Percentiles rank a stretch among this genome's conserved stretches.
Conservation (phyloP, 2,888 invertebrate species). For the Orthosia gothica region DNA sequence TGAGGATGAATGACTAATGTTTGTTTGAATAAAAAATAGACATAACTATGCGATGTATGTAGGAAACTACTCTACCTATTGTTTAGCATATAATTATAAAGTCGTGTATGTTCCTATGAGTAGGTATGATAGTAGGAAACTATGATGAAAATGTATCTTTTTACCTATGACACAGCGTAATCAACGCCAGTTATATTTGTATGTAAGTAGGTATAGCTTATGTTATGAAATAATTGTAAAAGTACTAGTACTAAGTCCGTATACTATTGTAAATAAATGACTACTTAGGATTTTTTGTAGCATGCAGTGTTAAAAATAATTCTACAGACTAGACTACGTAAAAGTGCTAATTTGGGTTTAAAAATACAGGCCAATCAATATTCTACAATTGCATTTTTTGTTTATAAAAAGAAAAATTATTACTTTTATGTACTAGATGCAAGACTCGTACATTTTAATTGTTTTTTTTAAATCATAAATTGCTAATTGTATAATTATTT, state of each 20-base stretch:
- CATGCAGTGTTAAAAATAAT: conserved; percentile 49
- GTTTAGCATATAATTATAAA: not conserved
- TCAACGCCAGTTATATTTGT: not conserved
- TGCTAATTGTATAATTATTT: not conserved
- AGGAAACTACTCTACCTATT: not conserved
- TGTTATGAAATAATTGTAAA: not conserved
- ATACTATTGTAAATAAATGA: not conserved
- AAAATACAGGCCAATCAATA: conserved; percentile 34
- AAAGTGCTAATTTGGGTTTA: conserved; percentile 41
- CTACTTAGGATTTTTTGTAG: not conserved
- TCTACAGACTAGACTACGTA: conserved; percentile 27
- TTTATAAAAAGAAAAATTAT: not conserved
- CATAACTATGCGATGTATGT: conserved; percentile 4
- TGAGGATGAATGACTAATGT: conserved; percentile 8
- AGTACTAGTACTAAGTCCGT: not conserved
- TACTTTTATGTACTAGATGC: not conserved
- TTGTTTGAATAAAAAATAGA: conserved; percentile 1
- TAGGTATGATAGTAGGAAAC: not conserved
- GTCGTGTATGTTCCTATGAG: not conserved
- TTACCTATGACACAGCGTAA: not conserved
- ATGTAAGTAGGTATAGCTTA: not conserved
- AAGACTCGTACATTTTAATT: not conserved
- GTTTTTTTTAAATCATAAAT: not conserved
- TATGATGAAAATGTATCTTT: not conserved
- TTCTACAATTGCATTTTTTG: conserved; percentile 28